phyloP scores from a whole-genome alignment of 2,797 vertebrate species.

The Oreortyx pictus region DNA sequence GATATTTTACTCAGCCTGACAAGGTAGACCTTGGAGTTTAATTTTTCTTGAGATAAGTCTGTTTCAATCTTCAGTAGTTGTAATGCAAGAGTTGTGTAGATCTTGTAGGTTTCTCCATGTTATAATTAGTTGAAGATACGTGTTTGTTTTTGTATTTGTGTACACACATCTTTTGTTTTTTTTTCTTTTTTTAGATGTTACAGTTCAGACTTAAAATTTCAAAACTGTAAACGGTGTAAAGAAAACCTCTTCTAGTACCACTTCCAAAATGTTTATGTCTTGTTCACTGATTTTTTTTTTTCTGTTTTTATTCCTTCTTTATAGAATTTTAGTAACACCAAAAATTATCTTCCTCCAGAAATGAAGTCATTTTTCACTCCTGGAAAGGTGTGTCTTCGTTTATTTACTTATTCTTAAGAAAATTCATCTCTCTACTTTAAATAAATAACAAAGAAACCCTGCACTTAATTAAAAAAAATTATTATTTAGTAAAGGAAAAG shows the following conservation, averaged over 20 bases:
- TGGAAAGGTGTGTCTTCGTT: slow-evolving; percentile 87
- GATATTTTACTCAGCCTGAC: slow-evolving; percentile 97
- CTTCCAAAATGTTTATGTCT: not conserved
- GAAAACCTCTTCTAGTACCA: not conserved
- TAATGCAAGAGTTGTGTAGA: not conserved
- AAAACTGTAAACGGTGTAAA: not conserved
- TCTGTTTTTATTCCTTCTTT: slow-evolving; percentile 7
- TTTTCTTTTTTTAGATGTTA: not conserved
- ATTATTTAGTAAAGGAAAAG: not conserved
- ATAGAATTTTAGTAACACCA: slow-evolving; percentile 98
- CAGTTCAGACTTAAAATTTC: not conserved
- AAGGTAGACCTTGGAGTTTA: slow-evolving; percentile 83
- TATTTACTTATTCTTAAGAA: not conserved
- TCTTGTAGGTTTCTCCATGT: not conserved
- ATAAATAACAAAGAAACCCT: not conserved
- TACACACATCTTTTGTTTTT: not conserved
- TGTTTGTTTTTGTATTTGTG: not conserved
- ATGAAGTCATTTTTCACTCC: slow-evolving; percentile 98
- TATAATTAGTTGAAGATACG: not conserved
- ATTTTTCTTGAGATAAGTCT: slow-evolving; percentile 12
- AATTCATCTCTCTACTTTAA: not conserved
- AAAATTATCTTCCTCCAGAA: slow-evolving; percentile 97
- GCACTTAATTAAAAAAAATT: not conserved
- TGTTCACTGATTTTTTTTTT: not conserved
- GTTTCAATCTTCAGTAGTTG: not conserved